A percentile compares a stretch with the other conserved stretches of the same genome.
Evolutionary conservation across 1,140 invertebrate species (phyloP).

Genomic region (Papilio polyxenes): DNA sequence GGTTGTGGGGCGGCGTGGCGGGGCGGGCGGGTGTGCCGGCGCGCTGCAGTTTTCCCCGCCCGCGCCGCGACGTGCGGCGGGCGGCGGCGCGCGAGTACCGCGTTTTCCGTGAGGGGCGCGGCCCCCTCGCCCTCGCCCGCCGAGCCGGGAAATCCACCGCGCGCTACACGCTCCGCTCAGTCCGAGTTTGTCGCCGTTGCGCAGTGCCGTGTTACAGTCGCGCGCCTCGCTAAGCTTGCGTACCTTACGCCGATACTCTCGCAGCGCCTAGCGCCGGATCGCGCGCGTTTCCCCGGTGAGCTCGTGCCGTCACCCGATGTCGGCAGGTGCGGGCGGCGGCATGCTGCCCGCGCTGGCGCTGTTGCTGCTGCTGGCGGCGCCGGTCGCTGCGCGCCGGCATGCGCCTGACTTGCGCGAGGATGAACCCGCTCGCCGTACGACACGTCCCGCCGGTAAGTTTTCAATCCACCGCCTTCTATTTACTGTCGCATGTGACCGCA

Average conservation of each 20-base stretch:
- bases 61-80: slow-evolving; percentile 53
- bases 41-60: slow-evolving; percentile 74
- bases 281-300: slow-evolving; percentile 69
- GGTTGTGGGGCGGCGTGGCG: slow-evolving; percentile 49
- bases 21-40: slow-evolving; percentile 59
- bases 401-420: slow-evolving; percentile 73
- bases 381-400: slow-evolving; percentile 65
- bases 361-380: slow-evolving; percentile 63
- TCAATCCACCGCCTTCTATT: background rate
- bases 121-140: slow-evolving; percentile 63
- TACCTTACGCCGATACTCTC: slow-evolving; percentile 54
- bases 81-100: slow-evolving; percentile 49
- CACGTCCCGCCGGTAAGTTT: slow-evolving; percentile 72
- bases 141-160: slow-evolving; percentile 72
- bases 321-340: slow-evolving; percentile 57
- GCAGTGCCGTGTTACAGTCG: slow-evolving; percentile 64
- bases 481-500: slow-evolving; percentile 40
- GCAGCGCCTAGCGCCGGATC: slow-evolving; percentile 49
- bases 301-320: slow-evolving; percentile 56
- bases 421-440: slow-evolving; percentile 72
- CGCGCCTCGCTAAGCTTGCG: slow-evolving; percentile 58
- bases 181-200: slow-evolving; percentile 69
- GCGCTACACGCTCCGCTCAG: slow-evolving; percentile 61
- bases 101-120: slow-evolving; percentile 72
- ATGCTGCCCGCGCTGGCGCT: slow-evolving; percentile 67